Evolutionary conservation across 2,888 invertebrate genomes (phyloP), one percentile per base, ranked within the genome.

Genomic region (Ornithoptera priamus): DNA sequence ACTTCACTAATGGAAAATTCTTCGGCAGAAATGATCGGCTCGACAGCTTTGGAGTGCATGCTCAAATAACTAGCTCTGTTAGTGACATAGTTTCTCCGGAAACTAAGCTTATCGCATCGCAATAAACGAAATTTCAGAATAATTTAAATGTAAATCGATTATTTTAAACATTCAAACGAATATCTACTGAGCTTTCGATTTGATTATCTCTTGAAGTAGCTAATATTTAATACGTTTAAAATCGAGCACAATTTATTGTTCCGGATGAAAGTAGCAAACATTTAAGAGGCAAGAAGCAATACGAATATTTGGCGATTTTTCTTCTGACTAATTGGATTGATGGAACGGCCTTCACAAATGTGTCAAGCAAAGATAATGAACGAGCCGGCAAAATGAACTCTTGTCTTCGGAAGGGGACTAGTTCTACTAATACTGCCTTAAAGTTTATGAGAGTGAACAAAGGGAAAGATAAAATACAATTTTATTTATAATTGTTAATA

Each of bases 311-410:
- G 76, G 75, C 79, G 76, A 82, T 85, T 85, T 86, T 84, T 85
- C 81, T 82, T 81, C 79, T 73, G 75, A 75, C 77, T 90, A 89
- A 90, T 89, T 89, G 86, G 86, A 86, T 87, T 87, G 88, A 90
- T 89, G 83, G 85, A 86, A 81, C 80, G 79, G 78, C 81, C 80
- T 82, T 82, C 82, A 78, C 84, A 84, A 85, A 85, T 85, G 85
- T 88, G 87, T 86, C 89, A 83, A 76, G 74, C 73, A 77, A 81
- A 85, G 81, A 88, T 89, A 91, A 89, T 89, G 85, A 89, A 88
- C 80, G 82, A 77, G 75, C 79, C 67, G 70, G 73, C 78, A 73
- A 82, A 86, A 85, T 81, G 77, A 84, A 83, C 81, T 85, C 85
- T 83, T 81, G 79, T 80, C 78, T 77, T 75, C 72, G 73, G 73